Base-by-base conservation (phyloP, 2,113 vertebrate species). In the Oxygymnocypris stewartii region DNA sequence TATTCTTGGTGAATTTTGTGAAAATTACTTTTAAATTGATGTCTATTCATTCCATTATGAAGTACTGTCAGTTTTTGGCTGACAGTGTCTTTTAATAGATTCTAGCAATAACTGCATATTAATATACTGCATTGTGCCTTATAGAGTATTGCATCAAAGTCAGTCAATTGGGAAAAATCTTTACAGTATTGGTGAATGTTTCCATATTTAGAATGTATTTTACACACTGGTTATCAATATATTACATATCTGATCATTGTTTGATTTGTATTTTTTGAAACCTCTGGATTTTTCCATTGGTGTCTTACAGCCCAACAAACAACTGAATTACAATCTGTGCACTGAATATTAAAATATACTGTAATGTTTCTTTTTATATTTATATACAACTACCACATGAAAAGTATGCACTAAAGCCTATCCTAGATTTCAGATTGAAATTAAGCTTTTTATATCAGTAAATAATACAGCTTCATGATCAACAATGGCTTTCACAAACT, bases 71-170 rank as follows among this genome's bases (percentile, higher is more conserved):
- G 37, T 37, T 81, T 63, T 81, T 28, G 79, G 13, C 59, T 28
- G 14, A 44, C 40, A 6, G 9, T n/a, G 42, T 81, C 13, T 18
- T 81, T 65, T 28, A 65, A 65, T 47, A 4, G 16, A 54, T 35
- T 54, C 0, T 51, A 78, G 79, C 79, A 81, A 81, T 81, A 81
- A 81, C n/a, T 81, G 40, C 28, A 81, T 81, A 47, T 14, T 23
- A 28, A 28, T 76, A 16, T n/a, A 76, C 14, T 25, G 14, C n/a
- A 76, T 81, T 81, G 79, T 81, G 79, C 79, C 59, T 81, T 81
- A 65, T 47, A 28, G 59, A 81, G 59, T 40, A 47, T 47, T 25
- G 57, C 12, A 81, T 81, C 79, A 81, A 81, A 16, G 25, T 47
- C 4, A 11, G 40, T 65, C 40, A 63, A 16, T 63, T 14, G n/a